Evolutionary conservation across 2,113 vertebrate species (phyloP).

Genomic region (Phasianus colchicus): DNA sequence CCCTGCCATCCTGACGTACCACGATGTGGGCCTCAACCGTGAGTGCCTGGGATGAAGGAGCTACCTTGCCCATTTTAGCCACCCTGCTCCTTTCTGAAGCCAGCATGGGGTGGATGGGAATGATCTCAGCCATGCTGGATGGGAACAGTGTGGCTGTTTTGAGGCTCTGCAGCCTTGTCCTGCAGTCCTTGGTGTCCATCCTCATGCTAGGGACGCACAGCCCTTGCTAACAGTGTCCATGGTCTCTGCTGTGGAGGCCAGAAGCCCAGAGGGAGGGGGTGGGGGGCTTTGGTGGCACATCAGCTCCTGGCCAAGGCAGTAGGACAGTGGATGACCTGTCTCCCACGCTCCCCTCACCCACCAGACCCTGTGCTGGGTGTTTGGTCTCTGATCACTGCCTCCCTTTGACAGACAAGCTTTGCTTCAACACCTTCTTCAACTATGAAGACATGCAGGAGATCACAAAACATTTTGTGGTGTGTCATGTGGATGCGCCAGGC

Average conservation of each 20-base stretch:
- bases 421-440: constrained; percentile 96
- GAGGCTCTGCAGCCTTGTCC: not conserved
- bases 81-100: not conserved
- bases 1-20: constrained; percentile 96
- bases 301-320: not conserved
- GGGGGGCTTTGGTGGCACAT: not conserved
- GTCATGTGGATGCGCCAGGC: constrained; percentile 93
- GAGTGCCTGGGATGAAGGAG: constrained; percentile 71
- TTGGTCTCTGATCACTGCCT: not conserved
- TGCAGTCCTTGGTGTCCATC: not conserved
- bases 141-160: not conserved
- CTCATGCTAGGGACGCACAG: not conserved
- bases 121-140: not conserved
- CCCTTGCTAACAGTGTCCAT: not conserved
- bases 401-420: constrained; percentile 91
- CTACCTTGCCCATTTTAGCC: not conserved
- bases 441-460: constrained; percentile 99
- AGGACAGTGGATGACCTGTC: not conserved
- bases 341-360: too few species aligned
- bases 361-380: not conserved
- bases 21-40: constrained; percentile 97
- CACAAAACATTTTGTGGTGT: constrained; percentile 97
- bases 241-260: not conserved
- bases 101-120: not conserved
- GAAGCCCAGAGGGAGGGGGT: not conserved